Evolutionary conservation across 2,888 invertebrate genomes (phyloP).

Genomic region (Papilio demoleus): DNA sequence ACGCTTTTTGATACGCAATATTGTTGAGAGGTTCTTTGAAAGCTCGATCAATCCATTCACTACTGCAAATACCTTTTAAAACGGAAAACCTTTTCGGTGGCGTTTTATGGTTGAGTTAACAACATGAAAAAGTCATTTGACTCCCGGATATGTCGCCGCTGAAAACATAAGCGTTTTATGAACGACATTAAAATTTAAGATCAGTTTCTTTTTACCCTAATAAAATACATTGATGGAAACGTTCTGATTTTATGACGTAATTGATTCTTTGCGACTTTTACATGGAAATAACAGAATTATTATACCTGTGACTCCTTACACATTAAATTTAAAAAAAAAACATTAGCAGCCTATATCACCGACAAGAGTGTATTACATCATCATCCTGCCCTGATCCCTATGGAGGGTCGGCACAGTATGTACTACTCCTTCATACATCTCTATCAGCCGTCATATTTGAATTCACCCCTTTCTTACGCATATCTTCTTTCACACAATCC

Average conservation of each 20-base stretch:
- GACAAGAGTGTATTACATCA: too few species aligned
- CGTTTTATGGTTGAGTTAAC: slow-evolving; percentile 39
- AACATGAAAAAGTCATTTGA: slow-evolving; percentile 41
- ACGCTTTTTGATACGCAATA: slow-evolving; percentile 17
- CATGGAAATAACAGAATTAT: too few species aligned
- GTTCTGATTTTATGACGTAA: slow-evolving; percentile 13
- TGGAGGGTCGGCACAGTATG: too few species aligned
- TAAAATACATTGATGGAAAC: slow-evolving; percentile 17
- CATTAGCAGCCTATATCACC: too few species aligned
- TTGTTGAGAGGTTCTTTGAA: slow-evolving; percentile 18
- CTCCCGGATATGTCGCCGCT: slow-evolving; percentile 34
- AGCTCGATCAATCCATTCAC: slow-evolving; percentile 33
- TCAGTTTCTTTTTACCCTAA: slow-evolving; percentile 28
- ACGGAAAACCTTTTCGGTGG: slow-evolving; percentile 34
- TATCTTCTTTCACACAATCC: too few species aligned
- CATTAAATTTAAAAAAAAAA: too few species aligned
- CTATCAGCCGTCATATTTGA: too few species aligned
- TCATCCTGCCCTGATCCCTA: too few species aligned
- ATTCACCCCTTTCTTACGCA: too few species aligned
- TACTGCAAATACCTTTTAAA: slow-evolving; percentile 40
- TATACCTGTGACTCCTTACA: too few species aligned
- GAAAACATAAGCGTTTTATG: slow-evolving; percentile 40
- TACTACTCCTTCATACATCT: too few species aligned
- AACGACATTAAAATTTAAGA: slow-evolving; percentile 32
- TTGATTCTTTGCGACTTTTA: slow-evolving; percentile 3